Evolutionary conservation across 2,888 invertebrate genomes (phyloP).

Genomic region (Chymomyza amoena): DNA sequence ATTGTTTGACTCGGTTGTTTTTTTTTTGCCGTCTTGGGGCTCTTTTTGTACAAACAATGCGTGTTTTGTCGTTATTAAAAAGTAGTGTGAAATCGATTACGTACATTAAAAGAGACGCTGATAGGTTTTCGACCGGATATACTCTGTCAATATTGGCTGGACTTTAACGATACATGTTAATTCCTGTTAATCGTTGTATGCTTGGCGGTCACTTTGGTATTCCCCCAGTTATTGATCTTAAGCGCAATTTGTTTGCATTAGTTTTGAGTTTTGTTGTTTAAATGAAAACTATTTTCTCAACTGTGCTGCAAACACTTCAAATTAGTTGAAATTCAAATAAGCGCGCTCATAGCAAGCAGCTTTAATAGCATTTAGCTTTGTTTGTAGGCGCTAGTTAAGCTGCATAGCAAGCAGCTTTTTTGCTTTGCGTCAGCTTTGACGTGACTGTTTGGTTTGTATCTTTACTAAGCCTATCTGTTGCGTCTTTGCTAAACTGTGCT

Average conservation of each 20-base stretch:
- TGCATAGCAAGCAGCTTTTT: constrained; percentile 4
- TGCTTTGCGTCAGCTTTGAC: background rate
- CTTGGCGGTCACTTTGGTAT: background rate
- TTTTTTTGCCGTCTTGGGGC: constrained; percentile 45
- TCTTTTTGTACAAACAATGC: constrained; percentile 67
- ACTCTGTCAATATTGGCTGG: constrained; percentile 48
- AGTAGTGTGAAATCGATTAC: constrained; percentile 70
- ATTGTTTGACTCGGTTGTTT: constrained; percentile 2
- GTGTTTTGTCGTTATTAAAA: constrained; percentile 69
- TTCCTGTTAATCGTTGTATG: constrained; percentile 54
- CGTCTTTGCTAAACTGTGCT: constrained; percentile 15
- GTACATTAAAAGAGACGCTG: constrained; percentile 49
- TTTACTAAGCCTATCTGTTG: background rate
- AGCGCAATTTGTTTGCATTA: constrained; percentile 3
- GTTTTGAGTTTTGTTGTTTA: background rate
- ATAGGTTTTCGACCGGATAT: constrained; percentile 50
- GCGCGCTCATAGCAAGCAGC: background rate
- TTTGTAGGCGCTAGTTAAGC: too few relatives aligned
- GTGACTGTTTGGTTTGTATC: background rate
- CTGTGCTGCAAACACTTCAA: background rate
- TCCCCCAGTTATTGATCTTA: background rate
- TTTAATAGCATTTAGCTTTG: background rate
- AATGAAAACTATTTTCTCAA: background rate
- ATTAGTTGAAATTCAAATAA: background rate
- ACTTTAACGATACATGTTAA: constrained; percentile 58